Percentiles rank a stretch among this genome's conserved stretches.
Evolutionary conservation across 2,797 vertebrate genomes (phyloP).

Genomic region (Spheniscus humboldti): DNA sequence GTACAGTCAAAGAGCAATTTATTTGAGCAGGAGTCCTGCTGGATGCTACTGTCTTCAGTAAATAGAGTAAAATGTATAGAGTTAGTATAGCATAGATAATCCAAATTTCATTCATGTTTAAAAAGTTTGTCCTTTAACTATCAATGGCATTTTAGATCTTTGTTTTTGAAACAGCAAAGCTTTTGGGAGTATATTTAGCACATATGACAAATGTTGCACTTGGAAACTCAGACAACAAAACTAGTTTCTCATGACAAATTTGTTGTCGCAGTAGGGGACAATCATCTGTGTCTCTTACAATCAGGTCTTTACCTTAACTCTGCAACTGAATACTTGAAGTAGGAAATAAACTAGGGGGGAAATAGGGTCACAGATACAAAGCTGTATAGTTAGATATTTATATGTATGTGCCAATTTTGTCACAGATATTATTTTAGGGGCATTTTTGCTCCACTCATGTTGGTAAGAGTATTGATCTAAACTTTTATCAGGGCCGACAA

Average conservation of each 20-base stretch:
- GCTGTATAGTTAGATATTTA: constrained; percentile 83
- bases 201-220: constrained; percentile 74
- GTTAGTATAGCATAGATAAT: constrained; percentile 59
- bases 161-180: constrained; percentile 66
- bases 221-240: constrained; percentile 72
- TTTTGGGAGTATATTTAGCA: constrained; percentile 71
- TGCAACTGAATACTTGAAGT: constrained; percentile 97
- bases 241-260: constrained; percentile 68
- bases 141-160: constrained; percentile 62
- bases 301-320: constrained; percentile 85
- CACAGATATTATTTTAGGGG: constrained; percentile 75
- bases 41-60: constrained; percentile 64
- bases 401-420: constrained; percentile 92
- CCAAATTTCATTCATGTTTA: constrained; percentile 70
- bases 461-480: constrained; percentile 63
- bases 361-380: constrained; percentile 75
- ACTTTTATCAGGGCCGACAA: constrained; percentile 52
- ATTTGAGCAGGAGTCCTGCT: constrained; percentile 62
- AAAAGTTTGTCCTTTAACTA: constrained; percentile 73
- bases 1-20: constrained; percentile 34
- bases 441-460: constrained; percentile 68
- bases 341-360: constrained; percentile 80
- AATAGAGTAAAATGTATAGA: constrained; percentile 62
- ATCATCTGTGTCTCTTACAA: constrained; percentile 78
- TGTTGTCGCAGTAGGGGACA: constrained; percentile 75